Percentiles rank a stretch among this genome's conserved stretches.
These are phyloP conservation scores for Stenolophus ochropezus DNA, from an alignment of 2,888 invertebrate species.

Conservation along the genomic window DNA sequence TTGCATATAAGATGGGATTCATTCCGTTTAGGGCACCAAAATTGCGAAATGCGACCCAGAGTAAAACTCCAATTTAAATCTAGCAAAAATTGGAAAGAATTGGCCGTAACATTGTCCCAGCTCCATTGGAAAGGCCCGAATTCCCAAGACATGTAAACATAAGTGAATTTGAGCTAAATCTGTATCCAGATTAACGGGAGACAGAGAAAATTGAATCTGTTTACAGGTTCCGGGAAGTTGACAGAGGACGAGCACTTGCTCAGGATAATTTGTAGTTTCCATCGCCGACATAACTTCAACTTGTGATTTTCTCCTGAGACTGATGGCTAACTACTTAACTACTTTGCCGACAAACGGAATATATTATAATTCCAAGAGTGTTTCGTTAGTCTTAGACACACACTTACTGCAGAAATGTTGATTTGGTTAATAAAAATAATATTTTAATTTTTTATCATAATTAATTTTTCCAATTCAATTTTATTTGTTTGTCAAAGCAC, in stretches of 20 bases:
- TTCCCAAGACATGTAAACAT: slow-evolving; percentile 16
- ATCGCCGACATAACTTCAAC: slow-evolving; percentile 27
- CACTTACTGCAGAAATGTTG: too few relatives aligned
- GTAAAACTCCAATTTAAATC: too few relatives aligned
- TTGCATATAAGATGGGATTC: too few relatives aligned
- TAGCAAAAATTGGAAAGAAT: background rate
- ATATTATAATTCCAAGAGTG: slow-evolving; percentile 11
- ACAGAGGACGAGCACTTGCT: slow-evolving; percentile 24
- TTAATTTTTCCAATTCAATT: too few relatives aligned
- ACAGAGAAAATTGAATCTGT: slow-evolving; percentile 34
- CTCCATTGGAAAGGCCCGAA: background rate
- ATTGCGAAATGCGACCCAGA: too few relatives aligned
- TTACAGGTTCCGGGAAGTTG: slow-evolving; percentile 33
- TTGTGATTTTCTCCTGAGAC: slow-evolving; percentile 25
- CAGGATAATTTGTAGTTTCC: slow-evolving; percentile 30
- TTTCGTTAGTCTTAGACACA: too few relatives aligned
- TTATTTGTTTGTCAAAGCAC: too few relatives aligned
- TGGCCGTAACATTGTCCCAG: background rate
- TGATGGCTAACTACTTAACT: background rate
- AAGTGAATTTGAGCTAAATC: slow-evolving; percentile 34
- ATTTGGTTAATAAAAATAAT: too few relatives aligned
- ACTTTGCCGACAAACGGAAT: slow-evolving; percentile 17
- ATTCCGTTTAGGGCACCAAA: too few relatives aligned
- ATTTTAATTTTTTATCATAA: too few relatives aligned
- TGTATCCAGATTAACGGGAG: slow-evolving; percentile 24